phyloP scores from a whole-genome alignment of 2,888 invertebrate genomes.

The Pteria penguin region DNA sequence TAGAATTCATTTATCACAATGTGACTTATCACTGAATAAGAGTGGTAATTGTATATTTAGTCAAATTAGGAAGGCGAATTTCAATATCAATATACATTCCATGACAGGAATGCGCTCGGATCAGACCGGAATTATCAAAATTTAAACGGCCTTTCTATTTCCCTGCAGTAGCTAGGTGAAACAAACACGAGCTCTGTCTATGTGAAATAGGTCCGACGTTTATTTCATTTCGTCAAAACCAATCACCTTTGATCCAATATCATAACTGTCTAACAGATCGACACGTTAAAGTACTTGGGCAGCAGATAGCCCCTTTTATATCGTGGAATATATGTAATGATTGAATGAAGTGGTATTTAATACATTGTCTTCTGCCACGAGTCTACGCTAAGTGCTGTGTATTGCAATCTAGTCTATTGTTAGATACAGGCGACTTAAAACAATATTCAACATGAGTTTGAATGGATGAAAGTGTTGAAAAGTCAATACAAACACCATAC shows the following conservation, averaged over 20 bases:
- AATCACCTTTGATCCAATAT: slow-evolving; percentile 32
- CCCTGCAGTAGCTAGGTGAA: background rate
- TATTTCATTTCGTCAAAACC: too few relatives aligned
- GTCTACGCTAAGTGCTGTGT: too few relatives aligned
- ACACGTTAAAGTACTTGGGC: too few relatives aligned
- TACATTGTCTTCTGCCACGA: too few relatives aligned
- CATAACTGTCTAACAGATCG: slow-evolving; percentile 27
- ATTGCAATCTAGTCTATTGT: too few relatives aligned
- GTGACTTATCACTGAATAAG: background rate
- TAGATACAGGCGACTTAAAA: too few relatives aligned
- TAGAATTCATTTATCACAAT: background rate
- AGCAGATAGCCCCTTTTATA: too few relatives aligned
- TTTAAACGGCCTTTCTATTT: background rate
- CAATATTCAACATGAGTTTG: too few relatives aligned
- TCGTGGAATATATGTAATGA: too few relatives aligned
- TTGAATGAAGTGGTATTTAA: too few relatives aligned
- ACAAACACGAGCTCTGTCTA: background rate
- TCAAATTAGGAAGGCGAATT: background rate
- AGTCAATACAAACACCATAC: too few relatives aligned
- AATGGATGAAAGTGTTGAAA: too few relatives aligned
- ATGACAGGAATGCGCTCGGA: background rate
- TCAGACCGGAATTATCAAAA: background rate
- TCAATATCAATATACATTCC: background rate
- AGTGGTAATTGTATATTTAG: background rate
- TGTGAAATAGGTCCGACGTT: background rate